A percentile compares a stretch with the other conserved stretches of the same genome.
These are phyloP conservation scores for Octopus bimaculoides DNA, from an alignment of 1,140 invertebrate genomes.

Conservation along the genomic window DNA sequence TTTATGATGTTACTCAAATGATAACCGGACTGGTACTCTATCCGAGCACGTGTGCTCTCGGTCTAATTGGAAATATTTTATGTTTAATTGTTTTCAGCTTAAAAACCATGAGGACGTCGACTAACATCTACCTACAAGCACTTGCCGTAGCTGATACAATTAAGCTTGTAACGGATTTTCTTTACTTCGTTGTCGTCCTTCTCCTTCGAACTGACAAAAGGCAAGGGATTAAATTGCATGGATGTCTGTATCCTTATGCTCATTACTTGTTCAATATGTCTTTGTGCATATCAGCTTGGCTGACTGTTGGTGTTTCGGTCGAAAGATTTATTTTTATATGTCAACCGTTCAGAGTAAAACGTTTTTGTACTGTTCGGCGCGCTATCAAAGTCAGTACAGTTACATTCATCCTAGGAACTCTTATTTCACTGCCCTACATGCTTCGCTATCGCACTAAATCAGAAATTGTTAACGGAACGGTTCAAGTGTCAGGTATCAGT, in stretches of 20 bases:
- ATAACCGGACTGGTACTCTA: slow-evolving; percentile 60
- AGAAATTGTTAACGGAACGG: not conserved
- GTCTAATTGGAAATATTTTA: slow-evolving; percentile 69
- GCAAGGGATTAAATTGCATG: slow-evolving; percentile 20
- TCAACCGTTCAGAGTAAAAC: slow-evolving; percentile 79
- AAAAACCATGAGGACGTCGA: slow-evolving; percentile 69
- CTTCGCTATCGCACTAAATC: slow-evolving; percentile 27
- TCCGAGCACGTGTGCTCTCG: slow-evolving; percentile 68
- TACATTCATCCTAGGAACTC: slow-evolving; percentile 23
- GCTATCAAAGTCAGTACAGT: slow-evolving; percentile 19
- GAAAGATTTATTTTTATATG: slow-evolving; percentile 93
- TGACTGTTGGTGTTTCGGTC: slow-evolving; percentile 88
- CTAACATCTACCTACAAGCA: slow-evolving; percentile 71
- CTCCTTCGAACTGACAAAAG: slow-evolving; percentile 30
- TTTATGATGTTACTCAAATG: slow-evolving; percentile 33
- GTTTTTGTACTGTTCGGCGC: slow-evolving; percentile 70
- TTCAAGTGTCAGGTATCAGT: slow-evolving; percentile 13
- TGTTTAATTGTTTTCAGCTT: slow-evolving; percentile 72
- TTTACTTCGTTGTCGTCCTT: slow-evolving; percentile 65
- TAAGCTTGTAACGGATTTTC: slow-evolving; percentile 68
- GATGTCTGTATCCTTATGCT: slow-evolving; percentile 36
- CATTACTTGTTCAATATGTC: slow-evolving; percentile 40
- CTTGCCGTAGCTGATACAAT: slow-evolving; percentile 71
- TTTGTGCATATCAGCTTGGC: slow-evolving; percentile 69
- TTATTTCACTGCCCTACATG: slow-evolving; percentile 27